phyloP scores from a whole-genome alignment of 2,888 invertebrate genomes.

The Troides aeacus region DNA sequence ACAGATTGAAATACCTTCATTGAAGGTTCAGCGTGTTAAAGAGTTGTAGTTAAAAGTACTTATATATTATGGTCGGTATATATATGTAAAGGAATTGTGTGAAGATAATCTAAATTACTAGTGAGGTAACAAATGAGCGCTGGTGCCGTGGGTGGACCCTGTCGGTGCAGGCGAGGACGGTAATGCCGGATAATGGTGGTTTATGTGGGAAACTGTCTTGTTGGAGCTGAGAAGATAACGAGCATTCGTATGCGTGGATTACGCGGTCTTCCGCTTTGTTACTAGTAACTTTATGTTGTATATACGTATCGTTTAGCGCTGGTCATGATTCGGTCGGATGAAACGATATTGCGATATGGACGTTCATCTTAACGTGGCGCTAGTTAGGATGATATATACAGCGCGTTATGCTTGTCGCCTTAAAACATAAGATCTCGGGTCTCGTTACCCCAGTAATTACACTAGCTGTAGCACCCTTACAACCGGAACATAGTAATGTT shows the following conservation, averaged over 20 bases:
- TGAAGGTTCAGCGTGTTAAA: not conserved
- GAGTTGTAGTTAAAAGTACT: not conserved
- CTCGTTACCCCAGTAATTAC: too few species aligned
- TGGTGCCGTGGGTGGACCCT: slow-evolving; percentile 23
- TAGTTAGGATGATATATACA: too few species aligned
- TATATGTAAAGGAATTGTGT: slow-evolving; percentile 25
- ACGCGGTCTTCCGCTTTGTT: not conserved
- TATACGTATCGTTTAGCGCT: too few species aligned
- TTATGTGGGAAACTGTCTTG: slow-evolving; percentile 37
- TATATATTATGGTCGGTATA: slow-evolving; percentile 14
- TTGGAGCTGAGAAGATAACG: slow-evolving; percentile 29
- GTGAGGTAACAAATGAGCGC: slow-evolving; percentile 25
- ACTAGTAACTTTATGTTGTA: not conserved
- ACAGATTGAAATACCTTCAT: too few species aligned
- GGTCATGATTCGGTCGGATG: too few species aligned
- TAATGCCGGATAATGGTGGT: slow-evolving; percentile 33
- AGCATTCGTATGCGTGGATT: slow-evolving; percentile 30
- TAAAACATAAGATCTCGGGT: too few species aligned
- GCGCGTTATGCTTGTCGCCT: too few species aligned
- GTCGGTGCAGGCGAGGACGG: slow-evolving; percentile 23
- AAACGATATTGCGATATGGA: too few species aligned
- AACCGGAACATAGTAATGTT: too few species aligned
- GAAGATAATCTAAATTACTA: slow-evolving; percentile 28
- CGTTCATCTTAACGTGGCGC: too few species aligned
- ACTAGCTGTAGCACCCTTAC: too few species aligned